Conservation (phyloP, 2,888 invertebrate genomes). For the Criorhina ranunculi region DNA sequence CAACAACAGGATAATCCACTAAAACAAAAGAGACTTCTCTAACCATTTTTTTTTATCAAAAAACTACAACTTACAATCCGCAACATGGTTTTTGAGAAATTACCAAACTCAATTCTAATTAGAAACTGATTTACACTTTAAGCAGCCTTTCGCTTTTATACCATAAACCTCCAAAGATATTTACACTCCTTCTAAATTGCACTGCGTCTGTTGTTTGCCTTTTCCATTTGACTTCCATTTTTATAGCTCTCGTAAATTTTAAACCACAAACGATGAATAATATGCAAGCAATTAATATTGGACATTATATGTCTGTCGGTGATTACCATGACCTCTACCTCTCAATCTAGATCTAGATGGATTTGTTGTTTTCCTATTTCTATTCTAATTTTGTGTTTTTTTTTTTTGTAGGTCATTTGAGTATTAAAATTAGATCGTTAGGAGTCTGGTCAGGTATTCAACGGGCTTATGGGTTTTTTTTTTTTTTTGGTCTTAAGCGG, state of each 20-base stretch:
- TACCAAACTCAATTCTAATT: constrained; percentile 53
- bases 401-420: constrained; percentile 28
- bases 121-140: constrained; percentile 48
- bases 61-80: constrained; percentile 50
- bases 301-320: constrained; percentile 29
- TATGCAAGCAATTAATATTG: constrained; percentile 68
- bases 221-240: constrained; percentile 10
- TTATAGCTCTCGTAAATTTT: constrained; percentile 54
- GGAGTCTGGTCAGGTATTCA: constrained; percentile 54
- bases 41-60: not conserved
- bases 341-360: constrained; percentile 60
- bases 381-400: constrained; percentile 32
- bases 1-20: constrained; percentile 30
- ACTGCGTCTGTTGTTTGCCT: constrained; percentile 20
- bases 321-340: constrained; percentile 57
- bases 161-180: constrained; percentile 5
- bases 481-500: constrained; percentile 27
- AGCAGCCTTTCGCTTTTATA: constrained; percentile 58
- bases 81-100: constrained; percentile 50
- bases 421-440: constrained; percentile 38
- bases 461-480: not conserved
- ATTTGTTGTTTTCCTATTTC: constrained; percentile 23
- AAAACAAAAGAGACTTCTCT: constrained; percentile 7
- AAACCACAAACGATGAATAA: constrained; percentile 59
- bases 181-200: constrained; percentile 22